These are phyloP conservation scores for Teleogryllus occipitalis DNA, from an alignment of 1,140 invertebrate species.

Conservation along the genomic window DNA sequence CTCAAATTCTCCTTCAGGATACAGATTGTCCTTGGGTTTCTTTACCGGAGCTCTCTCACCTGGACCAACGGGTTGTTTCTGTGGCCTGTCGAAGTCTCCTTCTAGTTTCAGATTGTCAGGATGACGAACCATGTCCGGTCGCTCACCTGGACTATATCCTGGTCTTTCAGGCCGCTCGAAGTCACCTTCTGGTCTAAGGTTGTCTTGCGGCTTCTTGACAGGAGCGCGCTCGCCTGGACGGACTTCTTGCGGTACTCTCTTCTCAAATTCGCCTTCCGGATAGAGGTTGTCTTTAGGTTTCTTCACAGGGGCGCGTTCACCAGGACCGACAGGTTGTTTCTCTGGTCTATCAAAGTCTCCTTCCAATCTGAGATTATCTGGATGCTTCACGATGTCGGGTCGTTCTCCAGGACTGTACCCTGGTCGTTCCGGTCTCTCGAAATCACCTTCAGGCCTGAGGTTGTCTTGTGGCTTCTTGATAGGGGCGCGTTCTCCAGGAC, in stretches of 20 bases:
- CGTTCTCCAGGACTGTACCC: slow-evolving; percentile 46
- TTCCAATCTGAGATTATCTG: slow-evolving; percentile 40
- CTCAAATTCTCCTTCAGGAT: slow-evolving; percentile 49
- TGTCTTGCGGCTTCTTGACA: slow-evolving; percentile 32
- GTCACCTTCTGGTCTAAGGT: slow-evolving; percentile 45
- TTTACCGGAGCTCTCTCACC: slow-evolving; percentile 41
- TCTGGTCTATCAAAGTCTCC: slow-evolving; percentile 35
- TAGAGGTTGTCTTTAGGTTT: slow-evolving; percentile 39
- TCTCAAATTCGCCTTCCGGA: slow-evolving; percentile 40
- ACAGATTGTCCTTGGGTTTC: slow-evolving; percentile 50
- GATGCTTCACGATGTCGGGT: slow-evolving; percentile 36
- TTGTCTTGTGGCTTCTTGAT: slow-evolving; percentile 42
- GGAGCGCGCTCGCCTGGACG: slow-evolving; percentile 29
- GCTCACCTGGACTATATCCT: slow-evolving; percentile 36
- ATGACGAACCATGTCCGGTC: slow-evolving; percentile 40
- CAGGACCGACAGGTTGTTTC: slow-evolving; percentile 34
- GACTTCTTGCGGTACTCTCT: slow-evolving; percentile 24
- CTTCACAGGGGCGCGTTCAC: slow-evolving; percentile 33
- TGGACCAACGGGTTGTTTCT: slow-evolving; percentile 22
- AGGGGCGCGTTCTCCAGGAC: slow-evolving; percentile 38
- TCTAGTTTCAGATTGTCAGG: slow-evolving; percentile 47
- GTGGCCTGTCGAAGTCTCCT: slow-evolving; percentile 36
- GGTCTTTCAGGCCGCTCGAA: slow-evolving; percentile 41
- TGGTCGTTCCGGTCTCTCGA: slow-evolving; percentile 45
- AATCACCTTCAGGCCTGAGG: slow-evolving; percentile 45